Evolutionary conservation across 1,140 invertebrate species (phyloP).

Genomic region (Aphelenchoides fujianensis): DNA sequence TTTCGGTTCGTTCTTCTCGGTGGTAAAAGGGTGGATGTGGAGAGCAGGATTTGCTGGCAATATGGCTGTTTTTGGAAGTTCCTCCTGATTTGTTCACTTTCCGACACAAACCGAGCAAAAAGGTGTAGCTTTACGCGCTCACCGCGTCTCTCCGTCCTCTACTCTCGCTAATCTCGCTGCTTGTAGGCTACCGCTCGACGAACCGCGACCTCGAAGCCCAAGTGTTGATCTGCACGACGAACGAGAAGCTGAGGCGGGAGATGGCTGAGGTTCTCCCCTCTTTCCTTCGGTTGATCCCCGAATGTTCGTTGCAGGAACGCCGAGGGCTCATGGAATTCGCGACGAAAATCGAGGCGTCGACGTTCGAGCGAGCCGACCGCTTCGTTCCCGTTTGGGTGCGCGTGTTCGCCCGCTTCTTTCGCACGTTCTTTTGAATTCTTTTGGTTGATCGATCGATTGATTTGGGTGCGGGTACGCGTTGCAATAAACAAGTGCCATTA

Average conservation of each 20-base stretch:
- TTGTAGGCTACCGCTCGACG: conserved; percentile 74
- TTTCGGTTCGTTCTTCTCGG: conserved; percentile 80
- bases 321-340: conserved; percentile 35
- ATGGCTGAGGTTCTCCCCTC: conserved; percentile 63
- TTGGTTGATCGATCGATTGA: too few relatives aligned
- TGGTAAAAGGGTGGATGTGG: too few relatives aligned
- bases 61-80: too few relatives aligned
- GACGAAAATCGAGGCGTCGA: conserved; percentile 30
- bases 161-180: conserved; percentile 13
- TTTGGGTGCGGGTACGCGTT: too few relatives aligned
- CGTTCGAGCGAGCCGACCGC: conserved; percentile 37
- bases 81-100: too few relatives aligned
- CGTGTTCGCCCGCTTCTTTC: conserved; percentile 30
- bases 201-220: conserved; percentile 88
- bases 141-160: conserved; percentile 18
- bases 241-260: conserved; percentile 69
- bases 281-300: conserved; percentile 15
- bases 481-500: not conserved
- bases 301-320: conserved; percentile 43
- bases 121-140: too few relatives aligned
- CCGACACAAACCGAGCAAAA: too few relatives aligned
- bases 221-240: conserved; percentile 78
- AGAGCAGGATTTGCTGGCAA: too few relatives aligned
- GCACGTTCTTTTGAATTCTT: conserved; percentile 32
- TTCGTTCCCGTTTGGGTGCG: conserved; percentile 46